Evolutionary conservation across 2,888 invertebrate species (phyloP), one percentile per base, ranked within the genome.

Genomic region (Amblyjoppa fuscipennis): DNA sequence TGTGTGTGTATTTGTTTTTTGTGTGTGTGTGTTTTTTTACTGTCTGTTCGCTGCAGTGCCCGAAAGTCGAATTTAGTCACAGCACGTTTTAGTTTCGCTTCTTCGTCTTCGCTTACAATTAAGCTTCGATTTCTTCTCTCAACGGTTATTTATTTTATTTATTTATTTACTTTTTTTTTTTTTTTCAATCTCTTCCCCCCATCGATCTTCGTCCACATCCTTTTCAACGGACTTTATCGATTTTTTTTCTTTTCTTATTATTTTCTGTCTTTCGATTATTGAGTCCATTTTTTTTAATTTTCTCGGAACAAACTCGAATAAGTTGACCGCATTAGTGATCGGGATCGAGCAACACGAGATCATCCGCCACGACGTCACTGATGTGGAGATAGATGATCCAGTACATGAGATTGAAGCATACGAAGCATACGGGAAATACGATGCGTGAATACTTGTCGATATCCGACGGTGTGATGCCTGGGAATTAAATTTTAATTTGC

Each of bases 401-500:
- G 95, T 98, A 98, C 98, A 98, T 98, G 91, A 98, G 96, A 95
- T 99, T 99, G 96, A 99, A 99, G 95, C 99, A 98, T 89, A 99
- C 98, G 96, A 99, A 99, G 95, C 99, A 98, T 92, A 99, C 98
- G 79, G 99, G 99, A 95, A 99, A 99, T 93, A 99, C 97, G 95
- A 99, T 98, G 93, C 99, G 97, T 87, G 99, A 99, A 95, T 99
- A 99, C 95, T 99, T 99, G 96, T 99, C 99, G 95, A 99, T 99
- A 95, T 99, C 99, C 94, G 99, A 99, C 84, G 99, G 99, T 92
- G 98, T 98, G 94, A 98, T 97, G 92, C 98, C 94, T 94, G 90
- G 49, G 88, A 88, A 82, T 78, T 75, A 84, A 85, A 86, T 81
- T 78, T 77, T 73, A 81, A 61, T 78, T 80, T 84, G 83, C 83